Evolutionary conservation across 2,113 vertebrate genomes (phyloP), one percentile per base, ranked within the genome.

Genomic region (Salvator merianae): DNA sequence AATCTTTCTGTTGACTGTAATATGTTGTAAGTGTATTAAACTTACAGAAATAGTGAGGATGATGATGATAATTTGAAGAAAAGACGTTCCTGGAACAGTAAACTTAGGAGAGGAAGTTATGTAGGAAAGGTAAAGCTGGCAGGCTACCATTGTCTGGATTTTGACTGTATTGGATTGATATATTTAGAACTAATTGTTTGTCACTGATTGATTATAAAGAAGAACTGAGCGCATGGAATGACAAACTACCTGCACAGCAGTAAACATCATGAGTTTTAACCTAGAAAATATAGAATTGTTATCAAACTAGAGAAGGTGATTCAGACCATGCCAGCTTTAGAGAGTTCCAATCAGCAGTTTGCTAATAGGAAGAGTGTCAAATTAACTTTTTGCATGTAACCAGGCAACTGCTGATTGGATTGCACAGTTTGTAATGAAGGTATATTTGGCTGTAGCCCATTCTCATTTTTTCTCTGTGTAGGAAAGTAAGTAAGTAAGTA

Each of bases 231-330:
- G 1, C 71, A 36, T 88, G 69, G 50, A 47, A 1, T 47, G 83
- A 65, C 71, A 7, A 20, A 87, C 0, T 8, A 77, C 26, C 65
- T 65, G 62, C 43, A 7, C 86, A 74, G 69, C 76, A 84, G 90
- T 92, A 92, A 85, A 13, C 66, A 85, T 88, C 82, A 84, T 84
- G 87, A 84, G 70, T 82, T 87, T 85, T 84, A 87, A 77, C 90
- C 47, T 81, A 68, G 89, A 91, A 88, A 55, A 86, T 0, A 3
- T 86, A 82, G 72, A 88, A 76, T 59, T 89, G 77, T 68, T 84
- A 88, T 88, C 76, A 70, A 85, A 13, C 30, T 73, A 66, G 81
- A 77, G 83, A 73, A 59, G 55, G 16, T 53, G 16, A 14, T 78
- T 81, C 38, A 88, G 38, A 14, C 87, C 69, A 26, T 20, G 62